Evolutionary conservation across 2,797 vertebrate species (phyloP).

Genomic region (Kryptopterus vitreolus): DNA sequence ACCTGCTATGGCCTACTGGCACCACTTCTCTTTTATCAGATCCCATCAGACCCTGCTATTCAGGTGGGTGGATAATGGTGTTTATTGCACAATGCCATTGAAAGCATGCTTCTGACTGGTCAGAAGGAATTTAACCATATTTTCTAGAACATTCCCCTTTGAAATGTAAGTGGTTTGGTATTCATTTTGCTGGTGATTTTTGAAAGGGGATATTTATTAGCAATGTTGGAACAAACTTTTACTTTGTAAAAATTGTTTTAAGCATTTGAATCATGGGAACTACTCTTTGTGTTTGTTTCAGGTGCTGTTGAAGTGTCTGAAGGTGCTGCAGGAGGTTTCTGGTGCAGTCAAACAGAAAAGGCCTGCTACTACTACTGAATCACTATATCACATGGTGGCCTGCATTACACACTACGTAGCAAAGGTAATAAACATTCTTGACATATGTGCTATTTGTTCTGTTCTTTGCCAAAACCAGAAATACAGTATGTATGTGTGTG

Average conservation of each 20-base stretch:
- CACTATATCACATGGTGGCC: conserved; percentile 87
- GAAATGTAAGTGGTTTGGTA: not conserved
- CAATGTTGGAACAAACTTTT: not conserved
- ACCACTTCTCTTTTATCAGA: conserved; percentile 89
- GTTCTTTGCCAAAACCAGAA: not conserved
- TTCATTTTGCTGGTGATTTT: not conserved
- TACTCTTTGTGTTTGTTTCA: conserved; percentile 63
- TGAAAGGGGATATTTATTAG: not conserved
- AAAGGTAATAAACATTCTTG: conserved; percentile 75
- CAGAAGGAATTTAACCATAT: not conserved
- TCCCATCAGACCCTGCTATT: conserved; percentile 75
- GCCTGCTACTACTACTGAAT: conserved; percentile 68
- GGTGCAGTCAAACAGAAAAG: conserved; percentile 71
- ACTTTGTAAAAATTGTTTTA: not conserved
- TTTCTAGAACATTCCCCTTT: not conserved
- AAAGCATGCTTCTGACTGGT: not conserved
- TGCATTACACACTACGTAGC: conserved; percentile 85
- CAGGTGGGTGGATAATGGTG: conserved; percentile 74
- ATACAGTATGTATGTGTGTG: no score
- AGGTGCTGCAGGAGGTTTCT: conserved; percentile 83
- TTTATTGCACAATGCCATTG: not conserved
- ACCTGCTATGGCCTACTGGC: conserved; percentile 87
- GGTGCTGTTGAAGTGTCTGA: conserved; percentile 89
- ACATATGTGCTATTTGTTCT: not conserved
- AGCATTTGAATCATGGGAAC: not conserved